Conservation (phyloP, 2,113 vertebrate species). For the Archocentrus centrarchus region DNA sequence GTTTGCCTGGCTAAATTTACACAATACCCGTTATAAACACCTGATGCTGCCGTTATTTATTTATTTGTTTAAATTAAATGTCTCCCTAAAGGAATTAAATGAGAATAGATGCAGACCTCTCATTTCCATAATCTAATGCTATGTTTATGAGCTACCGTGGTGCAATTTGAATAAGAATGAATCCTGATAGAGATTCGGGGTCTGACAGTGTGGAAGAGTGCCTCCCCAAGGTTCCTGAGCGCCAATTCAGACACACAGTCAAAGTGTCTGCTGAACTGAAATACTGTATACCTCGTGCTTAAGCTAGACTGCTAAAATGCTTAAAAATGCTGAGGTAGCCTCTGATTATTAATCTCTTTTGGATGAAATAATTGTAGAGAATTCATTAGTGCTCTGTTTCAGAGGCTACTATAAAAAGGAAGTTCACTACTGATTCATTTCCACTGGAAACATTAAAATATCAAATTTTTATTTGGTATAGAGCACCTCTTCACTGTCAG, state of each 20-base stretch:
- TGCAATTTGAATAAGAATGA: slow-evolving; percentile 79
- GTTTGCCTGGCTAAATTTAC: slow-evolving; percentile 75
- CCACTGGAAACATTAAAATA: not conserved
- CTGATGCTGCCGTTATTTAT: slow-evolving; percentile 80
- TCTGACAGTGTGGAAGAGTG: slow-evolving; percentile 50
- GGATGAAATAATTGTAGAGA: slow-evolving; percentile 12
- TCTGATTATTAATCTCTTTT: slow-evolving; percentile 9
- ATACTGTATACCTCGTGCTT: not conserved
- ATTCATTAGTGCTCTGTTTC: not conserved
- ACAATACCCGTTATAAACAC: slow-evolving; percentile 80
- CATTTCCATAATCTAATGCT: slow-evolving; percentile 86
- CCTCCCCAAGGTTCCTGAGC: slow-evolving; percentile 59
- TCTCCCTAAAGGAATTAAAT: slow-evolving; percentile 82
- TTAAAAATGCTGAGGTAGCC: slow-evolving; percentile 23
- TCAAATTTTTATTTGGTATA: not conserved
- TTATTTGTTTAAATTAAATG: slow-evolving; percentile 84
- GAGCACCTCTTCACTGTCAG: not conserved
- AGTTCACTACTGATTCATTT: not conserved
- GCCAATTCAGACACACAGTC: slow-evolving; percentile 26
- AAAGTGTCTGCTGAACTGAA: slow-evolving; percentile 26
- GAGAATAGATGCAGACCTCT: slow-evolving; percentile 75
- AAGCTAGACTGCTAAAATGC: not conserved
- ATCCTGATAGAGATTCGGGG: slow-evolving; percentile 58
- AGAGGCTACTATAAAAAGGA: not conserved
- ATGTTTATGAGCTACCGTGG: slow-evolving; percentile 72